Evolutionary conservation across 1,140 invertebrate species (phyloP).

Genomic region (Dendroctonus valens): DNA sequence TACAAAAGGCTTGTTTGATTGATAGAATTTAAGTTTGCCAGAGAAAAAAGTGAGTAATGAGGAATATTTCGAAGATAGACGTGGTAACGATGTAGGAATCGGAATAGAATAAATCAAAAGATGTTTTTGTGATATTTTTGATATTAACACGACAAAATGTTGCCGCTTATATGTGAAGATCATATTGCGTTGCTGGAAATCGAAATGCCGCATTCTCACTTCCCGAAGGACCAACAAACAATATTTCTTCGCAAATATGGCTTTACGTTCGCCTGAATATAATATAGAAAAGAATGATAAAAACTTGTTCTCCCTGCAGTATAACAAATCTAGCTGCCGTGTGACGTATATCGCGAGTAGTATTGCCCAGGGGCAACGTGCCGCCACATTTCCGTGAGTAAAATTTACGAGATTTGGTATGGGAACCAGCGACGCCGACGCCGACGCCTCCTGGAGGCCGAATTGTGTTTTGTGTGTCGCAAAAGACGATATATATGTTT

Average conservation of each 20-base stretch:
- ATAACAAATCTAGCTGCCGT: conserved; percentile 30
- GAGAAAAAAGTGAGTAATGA: too few relatives aligned
- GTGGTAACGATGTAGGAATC: too few relatives aligned
- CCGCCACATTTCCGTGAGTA: conserved; percentile 25
- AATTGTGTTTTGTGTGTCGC: conserved; percentile 21
- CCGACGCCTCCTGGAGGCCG: conserved; percentile 17
- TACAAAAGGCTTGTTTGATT: too few relatives aligned
- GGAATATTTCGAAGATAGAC: too few relatives aligned
- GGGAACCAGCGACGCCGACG: conserved; percentile 18
- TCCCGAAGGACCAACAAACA: conserved; percentile 25
- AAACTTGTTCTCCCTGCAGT: conserved; percentile 32
- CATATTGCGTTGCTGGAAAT: too few relatives aligned
- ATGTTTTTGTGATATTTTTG: too few relatives aligned
- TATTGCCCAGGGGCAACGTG: conserved; percentile 31
- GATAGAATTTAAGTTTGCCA: too few relatives aligned
- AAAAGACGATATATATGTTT: conserved; percentile 26
- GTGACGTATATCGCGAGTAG: conserved; percentile 31
- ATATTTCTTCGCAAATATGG: conserved; percentile 30
- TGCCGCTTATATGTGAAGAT: too few relatives aligned
- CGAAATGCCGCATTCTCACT: too few relatives aligned
- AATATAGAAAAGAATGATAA: conserved; percentile 32
- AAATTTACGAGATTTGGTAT: conserved; percentile 32
- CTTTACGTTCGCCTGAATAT: conserved; percentile 30
- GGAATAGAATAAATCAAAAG: too few relatives aligned
- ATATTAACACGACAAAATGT: too few relatives aligned